These are phyloP conservation scores for Penaeus chinensis DNA, from an alignment of 1,140 invertebrate genomes.

Conservation along the genomic window DNA sequence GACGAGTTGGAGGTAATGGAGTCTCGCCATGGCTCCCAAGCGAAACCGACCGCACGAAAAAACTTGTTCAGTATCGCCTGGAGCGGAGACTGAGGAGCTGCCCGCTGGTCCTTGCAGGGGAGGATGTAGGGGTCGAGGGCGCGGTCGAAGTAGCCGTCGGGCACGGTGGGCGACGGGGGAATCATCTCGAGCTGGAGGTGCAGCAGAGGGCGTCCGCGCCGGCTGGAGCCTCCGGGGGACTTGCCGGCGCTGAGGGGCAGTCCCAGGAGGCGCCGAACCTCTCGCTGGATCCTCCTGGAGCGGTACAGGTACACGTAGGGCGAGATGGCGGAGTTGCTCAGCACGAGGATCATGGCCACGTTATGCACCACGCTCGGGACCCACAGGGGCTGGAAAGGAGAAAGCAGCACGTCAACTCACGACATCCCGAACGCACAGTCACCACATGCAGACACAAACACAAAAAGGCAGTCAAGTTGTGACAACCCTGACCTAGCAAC, in stretches of 20 bases:
- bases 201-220: constrained; percentile 21
- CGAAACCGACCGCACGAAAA: constrained; percentile 51
- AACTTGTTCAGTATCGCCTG: constrained; percentile 44
- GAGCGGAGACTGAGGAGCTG: constrained; percentile 8
- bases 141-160: constrained; percentile 40
- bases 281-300: constrained; percentile 80
- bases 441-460: no score
- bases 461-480: no score
- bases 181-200: constrained; percentile 47
- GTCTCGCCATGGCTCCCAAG: constrained; percentile 50
- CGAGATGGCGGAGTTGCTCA: constrained; percentile 78
- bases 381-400: constrained; percentile 64
- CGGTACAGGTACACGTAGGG: constrained; percentile 84
- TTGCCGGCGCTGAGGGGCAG: constrained; percentile 66
- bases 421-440: neutral
- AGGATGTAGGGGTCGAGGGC: constrained; percentile 14
- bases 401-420: neutral
- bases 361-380: constrained; percentile 64
- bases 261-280: constrained; percentile 75
- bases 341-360: constrained; percentile 75
- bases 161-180: constrained; percentile 49
- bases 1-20: constrained; percentile 43
- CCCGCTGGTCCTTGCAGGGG: neutral
- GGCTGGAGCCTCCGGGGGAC: constrained; percentile 56
- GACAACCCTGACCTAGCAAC: no score